These are phyloP conservation scores for Phengaris arion DNA, from an alignment of 2,888 invertebrate species.

Conservation along the genomic window DNA sequence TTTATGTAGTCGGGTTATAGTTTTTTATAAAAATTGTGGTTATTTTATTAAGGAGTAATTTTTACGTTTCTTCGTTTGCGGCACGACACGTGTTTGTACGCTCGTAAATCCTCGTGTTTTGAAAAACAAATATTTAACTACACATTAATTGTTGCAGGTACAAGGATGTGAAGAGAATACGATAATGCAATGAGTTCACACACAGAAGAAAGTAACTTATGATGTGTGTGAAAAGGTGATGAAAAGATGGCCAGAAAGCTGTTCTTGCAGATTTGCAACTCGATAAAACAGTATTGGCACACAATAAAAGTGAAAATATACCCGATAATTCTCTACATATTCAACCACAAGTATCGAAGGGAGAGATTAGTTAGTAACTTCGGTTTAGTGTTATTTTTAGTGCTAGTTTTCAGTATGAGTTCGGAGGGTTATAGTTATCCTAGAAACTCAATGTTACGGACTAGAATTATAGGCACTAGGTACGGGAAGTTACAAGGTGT, in stretches of 20 bases:
- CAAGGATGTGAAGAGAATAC: constrained; percentile 33
- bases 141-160: constrained; percentile 55
- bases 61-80: too few species aligned
- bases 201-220: constrained; percentile 40
- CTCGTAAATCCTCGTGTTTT: background rate
- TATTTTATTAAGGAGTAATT: too few species aligned
- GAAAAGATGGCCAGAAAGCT: constrained; percentile 73
- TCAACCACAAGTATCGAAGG: constrained; percentile 42
- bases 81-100: too few species aligned
- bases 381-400: constrained; percentile 50
- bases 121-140: background rate
- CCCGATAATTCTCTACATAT: constrained; percentile 34
- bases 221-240: constrained; percentile 74
- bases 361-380: constrained; percentile 39
- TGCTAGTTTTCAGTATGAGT: constrained; percentile 58
- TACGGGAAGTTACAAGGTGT: constrained; percentile 92
- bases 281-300: constrained; percentile 67
- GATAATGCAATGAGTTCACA: constrained; percentile 43
- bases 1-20: too few species aligned
- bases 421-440: constrained; percentile 65
- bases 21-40: too few species aligned
- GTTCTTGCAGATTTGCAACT: constrained; percentile 74
- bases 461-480: constrained; percentile 89
- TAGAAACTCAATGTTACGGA: constrained; percentile 85
- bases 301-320: constrained; percentile 42